Percentiles rank a stretch among this genome's conserved stretches.
These are phyloP conservation scores for Caloenas nicobarica DNA, from an alignment of 2,113 vertebrate species.

Conservation along the genomic window DNA sequence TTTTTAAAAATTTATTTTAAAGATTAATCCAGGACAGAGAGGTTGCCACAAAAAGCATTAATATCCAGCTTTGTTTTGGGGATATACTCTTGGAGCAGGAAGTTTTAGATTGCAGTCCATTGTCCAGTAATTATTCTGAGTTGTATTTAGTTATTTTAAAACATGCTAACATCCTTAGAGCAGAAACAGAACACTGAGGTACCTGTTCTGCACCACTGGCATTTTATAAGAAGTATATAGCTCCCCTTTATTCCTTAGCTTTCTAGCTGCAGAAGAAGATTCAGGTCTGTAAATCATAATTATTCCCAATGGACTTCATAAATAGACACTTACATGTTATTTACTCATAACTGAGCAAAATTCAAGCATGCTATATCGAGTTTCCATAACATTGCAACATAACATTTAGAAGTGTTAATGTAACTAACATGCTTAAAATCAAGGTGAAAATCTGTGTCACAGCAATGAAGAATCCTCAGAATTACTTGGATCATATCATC, in stretches of 20 bases:
- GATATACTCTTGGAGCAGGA: neutral
- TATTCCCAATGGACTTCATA: neutral
- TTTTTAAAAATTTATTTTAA: neutral
- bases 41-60: neutral
- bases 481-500: neutral
- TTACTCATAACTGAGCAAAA: neutral
- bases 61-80: neutral
- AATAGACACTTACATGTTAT: neutral
- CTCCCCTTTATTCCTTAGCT: neutral
- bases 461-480: neutral
- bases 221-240: neutral
- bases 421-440: neutral
- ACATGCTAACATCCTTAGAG: neutral
- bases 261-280: neutral
- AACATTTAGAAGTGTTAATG: neutral
- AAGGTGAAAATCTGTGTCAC: neutral
- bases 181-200: neutral
- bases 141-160: neutral
- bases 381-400: neutral
- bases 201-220: neutral
- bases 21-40: neutral
- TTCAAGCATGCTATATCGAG: neutral
- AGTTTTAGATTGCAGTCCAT: neutral
- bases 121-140: neutral
- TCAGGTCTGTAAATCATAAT: neutral